These are phyloP conservation scores for Agelaius tricolor DNA, from an alignment of 2,113 vertebrate genomes.

Conservation along the genomic window DNA sequence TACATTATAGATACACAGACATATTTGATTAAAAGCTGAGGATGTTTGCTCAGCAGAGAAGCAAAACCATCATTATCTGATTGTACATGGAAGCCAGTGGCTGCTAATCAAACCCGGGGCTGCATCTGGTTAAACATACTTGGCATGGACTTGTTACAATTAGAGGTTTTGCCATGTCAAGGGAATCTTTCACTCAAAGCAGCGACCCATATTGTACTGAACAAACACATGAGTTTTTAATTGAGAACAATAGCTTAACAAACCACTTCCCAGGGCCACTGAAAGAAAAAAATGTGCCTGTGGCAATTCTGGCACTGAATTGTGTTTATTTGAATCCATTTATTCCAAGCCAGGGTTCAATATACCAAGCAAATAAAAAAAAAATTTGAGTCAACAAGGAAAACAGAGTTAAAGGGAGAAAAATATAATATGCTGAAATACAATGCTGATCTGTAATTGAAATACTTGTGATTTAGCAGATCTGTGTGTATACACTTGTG, in stretches of 20 bases:
- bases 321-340: conserved; percentile 79
- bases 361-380: conserved; percentile 68
- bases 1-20: conserved; percentile 17
- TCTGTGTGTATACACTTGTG: background rate
- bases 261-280: conserved; percentile 87
- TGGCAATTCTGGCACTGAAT: conserved; percentile 75
- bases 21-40: conserved; percentile 77
- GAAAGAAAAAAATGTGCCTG: conserved; percentile 80
- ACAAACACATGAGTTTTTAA: conserved; percentile 92
- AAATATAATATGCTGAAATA: conserved; percentile 27
- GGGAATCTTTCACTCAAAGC: conserved; percentile 86
- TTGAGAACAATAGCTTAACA: conserved; percentile 89
- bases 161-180: conserved; percentile 84
- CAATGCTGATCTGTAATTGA: background rate
- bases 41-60: conserved; percentile 76
- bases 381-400: conserved; percentile 48
- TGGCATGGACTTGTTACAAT: conserved; percentile 81
- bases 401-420: conserved; percentile 57
- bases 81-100: conserved; percentile 81
- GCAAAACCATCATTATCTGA: conserved; percentile 83
- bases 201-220: conserved; percentile 83
- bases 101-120: conserved; percentile 78
- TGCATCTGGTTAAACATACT: conserved; percentile 81
- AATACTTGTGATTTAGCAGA: conserved; percentile 21
- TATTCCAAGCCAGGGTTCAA: conserved; percentile 67